Percentiles rank a stretch among this genome's conserved stretches.
These are phyloP conservation scores for Nemurella pictetii DNA, from an alignment of 2,888 invertebrate species.

Conservation along the genomic window DNA sequence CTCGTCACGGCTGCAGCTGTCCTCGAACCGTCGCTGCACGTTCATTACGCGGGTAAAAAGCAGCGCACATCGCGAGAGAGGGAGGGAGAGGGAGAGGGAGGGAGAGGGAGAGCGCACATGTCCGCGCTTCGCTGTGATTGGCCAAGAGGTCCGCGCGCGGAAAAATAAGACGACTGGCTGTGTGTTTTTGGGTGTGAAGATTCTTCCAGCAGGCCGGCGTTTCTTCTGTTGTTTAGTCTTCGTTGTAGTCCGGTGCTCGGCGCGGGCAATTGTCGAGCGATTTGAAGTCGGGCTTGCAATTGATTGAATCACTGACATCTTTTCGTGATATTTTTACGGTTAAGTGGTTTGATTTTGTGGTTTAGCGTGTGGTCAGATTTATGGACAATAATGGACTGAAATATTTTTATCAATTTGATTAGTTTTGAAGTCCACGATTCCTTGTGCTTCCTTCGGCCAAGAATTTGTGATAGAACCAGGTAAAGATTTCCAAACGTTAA, in stretches of 20 bases:
- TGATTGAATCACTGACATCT: background rate
- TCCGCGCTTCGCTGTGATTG: background rate
- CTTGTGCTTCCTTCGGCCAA: no score
- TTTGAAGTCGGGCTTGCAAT: background rate
- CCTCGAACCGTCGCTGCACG: background rate
- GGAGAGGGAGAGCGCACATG: background rate
- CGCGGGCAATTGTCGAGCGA: background rate
- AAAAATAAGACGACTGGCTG: background rate
- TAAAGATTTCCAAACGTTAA: no score
- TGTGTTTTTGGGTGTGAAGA: background rate
- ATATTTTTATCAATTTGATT: no score
- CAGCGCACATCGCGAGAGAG: background rate
- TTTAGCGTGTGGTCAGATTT: no score
- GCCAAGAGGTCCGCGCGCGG: background rate
- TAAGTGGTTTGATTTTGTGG: no score
- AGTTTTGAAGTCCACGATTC: no score
- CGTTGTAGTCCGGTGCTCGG: background rate
- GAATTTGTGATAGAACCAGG: no score
- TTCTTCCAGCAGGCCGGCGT: background rate
- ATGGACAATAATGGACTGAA: no score
- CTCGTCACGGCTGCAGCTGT: background rate
- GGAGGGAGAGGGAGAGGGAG: no score
- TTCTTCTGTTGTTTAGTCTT: background rate
- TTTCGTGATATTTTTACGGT: background rate
- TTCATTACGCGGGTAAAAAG: background rate